Conservation (phyloP, 1,140 invertebrate genomes). For the Copidosoma floridanum region DNA sequence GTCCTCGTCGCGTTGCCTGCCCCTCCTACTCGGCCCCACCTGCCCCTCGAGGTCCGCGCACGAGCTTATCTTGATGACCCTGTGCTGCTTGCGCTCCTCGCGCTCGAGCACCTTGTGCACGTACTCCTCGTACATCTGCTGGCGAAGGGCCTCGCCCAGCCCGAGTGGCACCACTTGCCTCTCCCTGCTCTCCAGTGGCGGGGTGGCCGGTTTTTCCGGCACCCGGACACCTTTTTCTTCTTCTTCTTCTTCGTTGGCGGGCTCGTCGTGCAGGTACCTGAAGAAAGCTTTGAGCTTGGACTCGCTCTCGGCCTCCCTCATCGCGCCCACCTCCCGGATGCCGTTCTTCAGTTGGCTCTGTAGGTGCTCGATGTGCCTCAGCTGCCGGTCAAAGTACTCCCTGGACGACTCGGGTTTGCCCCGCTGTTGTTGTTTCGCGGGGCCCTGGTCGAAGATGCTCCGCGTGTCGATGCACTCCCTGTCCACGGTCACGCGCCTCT, state of each 20-base stretch:
- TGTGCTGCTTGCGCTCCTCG: constrained; percentile 73
- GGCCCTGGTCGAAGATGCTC: constrained; percentile 48
- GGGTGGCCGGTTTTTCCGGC: constrained; percentile 19
- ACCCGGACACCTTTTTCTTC: constrained; percentile 31
- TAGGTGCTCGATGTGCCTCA: constrained; percentile 65
- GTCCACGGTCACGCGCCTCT: constrained; percentile 44
- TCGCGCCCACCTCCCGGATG: constrained; percentile 42
- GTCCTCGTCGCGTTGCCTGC: not conserved
- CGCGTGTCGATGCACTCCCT: constrained; percentile 50
- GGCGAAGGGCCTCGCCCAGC: constrained; percentile 67
- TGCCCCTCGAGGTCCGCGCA: constrained; percentile 37
- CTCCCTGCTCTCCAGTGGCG: constrained; percentile 28
- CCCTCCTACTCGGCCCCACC: constrained; percentile 24
- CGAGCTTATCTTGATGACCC: constrained; percentile 71
- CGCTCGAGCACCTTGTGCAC: constrained; percentile 74
- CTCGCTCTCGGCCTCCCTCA: constrained; percentile 35
- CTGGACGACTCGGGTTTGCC: constrained; percentile 63
- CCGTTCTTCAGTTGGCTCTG: constrained; percentile 46
- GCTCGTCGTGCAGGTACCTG: not conserved
- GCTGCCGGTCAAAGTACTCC: constrained; percentile 67
- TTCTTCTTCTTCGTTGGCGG: not conserved
- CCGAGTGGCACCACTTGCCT: constrained; percentile 42
- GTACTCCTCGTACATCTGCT: constrained; percentile 81
- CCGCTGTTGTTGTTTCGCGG: constrained; percentile 34
- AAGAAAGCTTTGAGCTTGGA: not conserved